A percentile compares a stretch with the other conserved stretches of the same genome.
phyloP scores from a whole-genome alignment of 2,797 vertebrate genomes.

The Triplophysa bombifrons region DNA sequence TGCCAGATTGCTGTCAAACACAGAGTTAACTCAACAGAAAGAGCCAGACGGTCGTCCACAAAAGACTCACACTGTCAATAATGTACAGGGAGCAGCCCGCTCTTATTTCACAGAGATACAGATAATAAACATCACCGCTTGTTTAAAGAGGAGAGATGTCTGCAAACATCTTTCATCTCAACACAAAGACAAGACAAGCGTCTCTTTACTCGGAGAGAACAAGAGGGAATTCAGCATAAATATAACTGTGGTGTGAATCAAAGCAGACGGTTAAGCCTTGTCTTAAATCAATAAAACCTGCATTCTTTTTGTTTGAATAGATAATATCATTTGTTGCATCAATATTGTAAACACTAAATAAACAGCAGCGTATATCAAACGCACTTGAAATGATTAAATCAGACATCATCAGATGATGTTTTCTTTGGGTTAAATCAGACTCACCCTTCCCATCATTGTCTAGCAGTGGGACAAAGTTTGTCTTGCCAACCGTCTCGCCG shows the following conservation, averaged over 20 bases:
- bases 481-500: conserved; percentile 91
- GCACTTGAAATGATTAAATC: no score
- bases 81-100: no score
- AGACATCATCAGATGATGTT: neutral
- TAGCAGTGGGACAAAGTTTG: conserved; percentile 88
- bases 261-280: neutral
- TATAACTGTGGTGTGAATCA: neutral
- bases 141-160: neutral
- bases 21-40: neutral
- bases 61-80: neutral
- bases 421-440: conserved; percentile 4
- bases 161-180: neutral
- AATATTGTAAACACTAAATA: neutral
- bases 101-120: neutral
- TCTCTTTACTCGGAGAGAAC: neutral
- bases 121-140: neutral
- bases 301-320: no score
- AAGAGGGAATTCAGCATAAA: neutral
- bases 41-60: neutral
- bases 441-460: conserved; percentile 75
- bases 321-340: no score
- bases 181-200: neutral
- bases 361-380: neutral
- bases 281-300: no score
- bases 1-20: neutral